Evolutionary conservation across 2,113 vertebrate species (phyloP).

Genomic region (Trichechus manatus): DNA sequence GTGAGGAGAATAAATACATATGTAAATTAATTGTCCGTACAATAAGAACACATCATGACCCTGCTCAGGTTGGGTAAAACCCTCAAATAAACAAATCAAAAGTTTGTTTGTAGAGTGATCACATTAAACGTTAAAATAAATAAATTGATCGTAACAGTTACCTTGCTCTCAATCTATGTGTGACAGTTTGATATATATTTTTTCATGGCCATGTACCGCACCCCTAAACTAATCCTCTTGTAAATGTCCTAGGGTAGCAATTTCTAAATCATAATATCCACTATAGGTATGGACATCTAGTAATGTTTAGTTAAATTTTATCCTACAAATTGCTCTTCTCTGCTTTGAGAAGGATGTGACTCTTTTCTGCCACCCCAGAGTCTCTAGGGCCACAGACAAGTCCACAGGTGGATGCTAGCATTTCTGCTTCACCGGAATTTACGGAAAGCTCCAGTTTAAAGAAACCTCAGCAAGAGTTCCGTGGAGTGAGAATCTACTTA

Average conservation of each 20-base stretch:
- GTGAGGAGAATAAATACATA: not conserved
- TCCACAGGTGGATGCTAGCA: not conserved
- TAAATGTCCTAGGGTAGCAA: not conserved
- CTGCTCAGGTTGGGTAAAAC: not conserved
- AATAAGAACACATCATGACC: not conserved
- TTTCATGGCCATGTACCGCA: not conserved
- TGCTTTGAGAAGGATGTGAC: not conserved
- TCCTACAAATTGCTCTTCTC: constrained; percentile 32
- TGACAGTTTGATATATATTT: not conserved
- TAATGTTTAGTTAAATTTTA: not conserved
- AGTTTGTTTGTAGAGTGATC: not conserved
- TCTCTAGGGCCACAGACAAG: not conserved
- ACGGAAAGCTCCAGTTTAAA: constrained; percentile 45
- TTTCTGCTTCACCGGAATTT: constrained; percentile 12
- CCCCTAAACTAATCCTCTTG: not conserved
- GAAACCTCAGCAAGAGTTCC: constrained; percentile 67
- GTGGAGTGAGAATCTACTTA: constrained; percentile 61
- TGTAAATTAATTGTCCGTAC: constrained; percentile 58
- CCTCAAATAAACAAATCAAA: not conserved
- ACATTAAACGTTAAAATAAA: not conserved
- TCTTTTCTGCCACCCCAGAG: not conserved
- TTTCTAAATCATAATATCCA: not conserved
- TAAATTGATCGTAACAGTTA: not conserved
- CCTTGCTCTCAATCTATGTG: not conserved
- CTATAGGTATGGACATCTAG: not conserved